Evolutionary conservation across 2,888 invertebrate species (phyloP).

Genomic region (Amiota minor): DNA sequence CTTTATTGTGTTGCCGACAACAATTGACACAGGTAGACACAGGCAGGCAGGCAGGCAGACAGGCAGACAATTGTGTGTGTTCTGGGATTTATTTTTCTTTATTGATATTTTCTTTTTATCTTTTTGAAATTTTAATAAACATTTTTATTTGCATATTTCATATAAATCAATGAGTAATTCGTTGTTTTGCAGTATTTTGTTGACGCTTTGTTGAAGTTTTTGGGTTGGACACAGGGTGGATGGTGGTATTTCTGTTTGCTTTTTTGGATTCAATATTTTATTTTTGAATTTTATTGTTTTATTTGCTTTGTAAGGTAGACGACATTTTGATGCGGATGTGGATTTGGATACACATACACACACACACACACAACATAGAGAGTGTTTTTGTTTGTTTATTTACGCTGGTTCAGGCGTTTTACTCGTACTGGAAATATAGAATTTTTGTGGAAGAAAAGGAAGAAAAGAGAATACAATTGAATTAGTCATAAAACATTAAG

Average conservation of each 20-base stretch:
- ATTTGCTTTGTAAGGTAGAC: constrained; percentile 32
- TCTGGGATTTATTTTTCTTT: background rate
- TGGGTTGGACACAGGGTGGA: constrained; percentile 36
- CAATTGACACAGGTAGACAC: background rate
- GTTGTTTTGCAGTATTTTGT: constrained; percentile 36
- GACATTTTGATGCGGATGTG: constrained; percentile 46
- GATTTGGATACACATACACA: constrained; percentile 12
- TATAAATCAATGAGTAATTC: constrained; percentile 31
- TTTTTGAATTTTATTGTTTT: constrained; percentile 45
- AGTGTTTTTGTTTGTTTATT: constrained; percentile 65
- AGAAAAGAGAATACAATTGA: constrained; percentile 51
- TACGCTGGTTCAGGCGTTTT: constrained; percentile 87
- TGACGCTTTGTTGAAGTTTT: constrained; percentile 40
- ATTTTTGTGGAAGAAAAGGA: constrained; percentile 43
- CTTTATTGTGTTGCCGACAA: no score
- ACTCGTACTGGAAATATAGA: constrained; percentile 88
- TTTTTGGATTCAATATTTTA: constrained; percentile 40
- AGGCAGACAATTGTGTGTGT: background rate
- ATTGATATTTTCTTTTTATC: background rate
- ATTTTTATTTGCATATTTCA: constrained; percentile 37
- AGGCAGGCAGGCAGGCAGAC: constrained; percentile 39
- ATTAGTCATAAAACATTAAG: constrained; percentile 53
- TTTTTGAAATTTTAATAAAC: constrained; percentile 37
- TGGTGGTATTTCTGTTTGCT: constrained; percentile 39
- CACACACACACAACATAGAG: constrained; percentile 12